A percentile compares a stretch with the other conserved stretches of the same genome.
Evolutionary conservation across 2,113 vertebrate genomes (phyloP).

Genomic region (Proterorhinus semilunaris): DNA sequence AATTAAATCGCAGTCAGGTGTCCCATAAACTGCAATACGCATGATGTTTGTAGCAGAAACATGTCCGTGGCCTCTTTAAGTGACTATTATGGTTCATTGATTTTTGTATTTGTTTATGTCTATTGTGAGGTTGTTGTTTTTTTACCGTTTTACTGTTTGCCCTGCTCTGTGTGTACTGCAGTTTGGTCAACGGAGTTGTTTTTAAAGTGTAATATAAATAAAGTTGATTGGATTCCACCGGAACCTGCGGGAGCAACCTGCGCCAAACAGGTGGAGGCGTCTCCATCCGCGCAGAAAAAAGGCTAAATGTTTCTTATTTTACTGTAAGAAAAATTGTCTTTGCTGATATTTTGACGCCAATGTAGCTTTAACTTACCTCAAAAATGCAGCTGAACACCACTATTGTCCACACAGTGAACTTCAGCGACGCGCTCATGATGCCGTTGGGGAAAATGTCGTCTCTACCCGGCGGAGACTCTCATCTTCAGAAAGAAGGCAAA

Average conservation of each 20-base stretch:
- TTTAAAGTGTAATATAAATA: no score
- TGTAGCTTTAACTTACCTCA: conserved; percentile 36
- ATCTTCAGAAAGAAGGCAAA: conserved; percentile 36
- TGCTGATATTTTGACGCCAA: neutral
- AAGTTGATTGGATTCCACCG: neutral
- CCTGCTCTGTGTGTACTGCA: no score
- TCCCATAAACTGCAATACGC: no score
- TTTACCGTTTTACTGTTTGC: no score
- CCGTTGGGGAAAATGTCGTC: neutral
- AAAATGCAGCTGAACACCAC: conserved; percentile 33
- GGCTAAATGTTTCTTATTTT: neutral
- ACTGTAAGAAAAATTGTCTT: neutral
- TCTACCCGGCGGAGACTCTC: conserved; percentile 16
- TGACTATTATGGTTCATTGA: no score
- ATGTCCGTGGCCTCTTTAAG: no score
- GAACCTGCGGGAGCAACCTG: conserved; percentile 13
- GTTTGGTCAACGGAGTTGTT: no score
- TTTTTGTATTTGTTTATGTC: no score
- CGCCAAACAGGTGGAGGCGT: conserved; percentile 54
- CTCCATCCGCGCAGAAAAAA: neutral
- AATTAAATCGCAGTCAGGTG: no score
- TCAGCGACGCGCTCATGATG: conserved; percentile 47
- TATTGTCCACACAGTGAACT: conserved; percentile 29
- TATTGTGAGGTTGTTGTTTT: no score
- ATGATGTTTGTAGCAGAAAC: no score